Evolutionary conservation across 2,888 invertebrate species (phyloP), one percentile per base, ranked within the genome.

Genomic region (Hypomecis atomaria): DNA sequence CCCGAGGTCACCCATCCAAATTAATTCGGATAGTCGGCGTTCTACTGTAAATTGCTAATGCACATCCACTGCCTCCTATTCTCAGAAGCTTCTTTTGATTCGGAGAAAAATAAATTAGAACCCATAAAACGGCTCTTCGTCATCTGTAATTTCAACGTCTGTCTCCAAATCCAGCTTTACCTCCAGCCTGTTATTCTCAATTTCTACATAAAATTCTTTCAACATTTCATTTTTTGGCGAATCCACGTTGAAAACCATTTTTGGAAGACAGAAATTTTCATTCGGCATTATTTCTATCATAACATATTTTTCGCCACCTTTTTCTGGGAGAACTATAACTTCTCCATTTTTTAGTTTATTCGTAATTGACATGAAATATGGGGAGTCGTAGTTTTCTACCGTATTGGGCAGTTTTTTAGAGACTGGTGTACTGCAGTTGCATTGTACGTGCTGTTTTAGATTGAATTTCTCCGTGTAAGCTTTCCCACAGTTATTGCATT

Each of bases 271-370:
- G 23, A 23, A 1, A 23, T 23, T 34, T 34, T 36, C 48, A 10
- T 48, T 10, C 0, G 5, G n/a, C 10, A 48, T 7, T 9, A 48
- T 48, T 48, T 48, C 34, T 5, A 48, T 36, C 34, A 48, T n/a
- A 6, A 48, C 6, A 36, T n/a, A 48, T 1, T 10, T 48, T n/a
- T 48, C 34, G 6, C 48, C 48, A 2, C 34, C n/a, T 9, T 48
- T 48, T n/a, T 48, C 36, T 48, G 48, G 48, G 8, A 48, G n/a
- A 10, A 48, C 36, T 36, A 48, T 10, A 36, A 48, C 48, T 6
- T 48, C 34, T 5, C 48, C 48, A 6, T 36, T 13, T 33, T n/a
- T 48, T n/a, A 48, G n/a, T 2, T 48, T 34, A n/a, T 48, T 48
- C 6, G 48, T 36, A 6, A 48, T 36, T n/a, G 4, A 34, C 7